These are phyloP conservation scores for Eulithis testata DNA, from an alignment of 2,888 invertebrate species.

Conservation along the genomic window DNA sequence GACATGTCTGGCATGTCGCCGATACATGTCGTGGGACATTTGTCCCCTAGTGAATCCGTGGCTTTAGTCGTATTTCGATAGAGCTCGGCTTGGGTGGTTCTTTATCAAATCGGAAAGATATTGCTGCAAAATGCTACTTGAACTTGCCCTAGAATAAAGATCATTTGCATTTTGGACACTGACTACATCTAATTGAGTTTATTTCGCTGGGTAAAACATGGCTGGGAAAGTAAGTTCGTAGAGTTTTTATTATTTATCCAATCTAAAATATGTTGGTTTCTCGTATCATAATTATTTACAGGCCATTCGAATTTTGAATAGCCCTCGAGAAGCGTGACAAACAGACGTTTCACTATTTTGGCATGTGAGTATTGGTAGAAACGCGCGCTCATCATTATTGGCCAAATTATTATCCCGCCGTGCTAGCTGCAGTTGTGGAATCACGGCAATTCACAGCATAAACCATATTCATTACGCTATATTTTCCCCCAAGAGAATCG, in stretches of 20 bases:
- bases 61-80: too few relatives aligned
- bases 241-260: background rate
- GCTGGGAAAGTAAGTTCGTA: too few relatives aligned
- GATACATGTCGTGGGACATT: too few relatives aligned
- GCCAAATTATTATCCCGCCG: constrained; percentile 52
- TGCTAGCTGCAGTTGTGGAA: constrained; percentile 47
- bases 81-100: too few relatives aligned
- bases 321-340: background rate
- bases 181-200: too few relatives aligned
- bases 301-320: background rate
- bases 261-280: background rate
- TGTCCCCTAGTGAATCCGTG: too few relatives aligned
- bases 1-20: too few relatives aligned
- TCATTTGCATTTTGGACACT: too few relatives aligned
- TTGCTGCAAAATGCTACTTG: too few relatives aligned
- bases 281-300: background rate
- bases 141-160: too few relatives aligned
- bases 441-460: constrained; percentile 53
- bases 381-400: constrained; percentile 43
- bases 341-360: background rate
- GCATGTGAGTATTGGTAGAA: background rate
- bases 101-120: too few relatives aligned
- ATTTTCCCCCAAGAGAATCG: constrained; percentile 68
- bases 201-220: too few relatives aligned
- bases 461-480: constrained; percentile 70